Conservation (phyloP, 2,888 invertebrate species). For the Chaitophorus viminalis region DNA sequence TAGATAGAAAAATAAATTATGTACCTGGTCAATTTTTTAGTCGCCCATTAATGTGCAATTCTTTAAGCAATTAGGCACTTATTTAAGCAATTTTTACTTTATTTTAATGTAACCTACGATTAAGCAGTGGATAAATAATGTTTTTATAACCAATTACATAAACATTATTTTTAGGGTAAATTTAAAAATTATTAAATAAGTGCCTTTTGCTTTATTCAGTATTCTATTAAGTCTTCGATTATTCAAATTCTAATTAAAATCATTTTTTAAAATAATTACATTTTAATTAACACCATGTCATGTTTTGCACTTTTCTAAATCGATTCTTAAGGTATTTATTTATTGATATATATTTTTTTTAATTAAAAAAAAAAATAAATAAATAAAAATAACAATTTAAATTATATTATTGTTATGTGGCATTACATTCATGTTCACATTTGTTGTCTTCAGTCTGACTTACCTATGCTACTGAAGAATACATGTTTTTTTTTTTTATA, state of each 20-base stretch:
- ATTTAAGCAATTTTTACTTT: slow-evolving; percentile 4
- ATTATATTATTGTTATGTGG: slow-evolving; percentile 30
- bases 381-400: slow-evolving; percentile 29
- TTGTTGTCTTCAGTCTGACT: slow-evolving; percentile 25
- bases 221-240: slow-evolving; percentile 18
- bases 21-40: slow-evolving; percentile 56
- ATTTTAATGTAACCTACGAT: slow-evolving; percentile 27
- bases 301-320: slow-evolving; percentile 50
- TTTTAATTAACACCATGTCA: slow-evolving; percentile 52
- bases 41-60: slow-evolving; percentile 29
- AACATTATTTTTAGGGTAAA: slow-evolving; percentile 16
- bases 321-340: background rate
- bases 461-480: slow-evolving; percentile 17
- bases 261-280: slow-evolving; percentile 14
- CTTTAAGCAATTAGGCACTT: slow-evolving; percentile 36
- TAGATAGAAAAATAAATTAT: slow-evolving; percentile 22
- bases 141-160: slow-evolving; percentile 4
- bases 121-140: background rate
- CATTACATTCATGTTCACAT: slow-evolving; percentile 7
- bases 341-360: slow-evolving; percentile 26
- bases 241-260: background rate
- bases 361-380: too few species aligned
- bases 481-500: slow-evolving; percentile 20
- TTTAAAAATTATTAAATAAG: slow-evolving; percentile 41
- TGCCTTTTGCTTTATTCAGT: slow-evolving; percentile 50